Conservation (phyloP, 2,797 vertebrate species). For the Chaenodraco wilsoni region DNA sequence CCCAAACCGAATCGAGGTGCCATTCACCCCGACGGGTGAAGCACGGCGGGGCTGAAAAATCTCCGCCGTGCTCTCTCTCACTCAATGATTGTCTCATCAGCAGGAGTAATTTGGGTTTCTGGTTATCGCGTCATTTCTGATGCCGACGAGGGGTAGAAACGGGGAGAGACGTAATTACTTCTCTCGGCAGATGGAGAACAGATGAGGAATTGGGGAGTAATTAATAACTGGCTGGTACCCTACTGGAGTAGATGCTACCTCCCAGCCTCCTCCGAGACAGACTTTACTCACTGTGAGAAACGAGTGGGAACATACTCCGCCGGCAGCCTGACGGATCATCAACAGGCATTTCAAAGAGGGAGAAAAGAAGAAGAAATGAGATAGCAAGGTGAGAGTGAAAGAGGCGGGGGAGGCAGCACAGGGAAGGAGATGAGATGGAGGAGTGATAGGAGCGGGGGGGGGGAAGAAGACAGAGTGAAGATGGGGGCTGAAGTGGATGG, state of each 20-base stretch:
- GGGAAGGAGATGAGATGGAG: conserved; percentile 56
- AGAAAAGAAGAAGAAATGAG: conserved; percentile 62
- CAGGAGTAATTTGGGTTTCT: conserved; percentile 78
- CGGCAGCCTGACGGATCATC: conserved; percentile 70
- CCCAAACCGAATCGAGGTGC: conserved; percentile 61
- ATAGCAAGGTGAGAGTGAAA: conserved; percentile 54
- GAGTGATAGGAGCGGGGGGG: conserved; percentile 39
- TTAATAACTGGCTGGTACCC: conserved; percentile 79
- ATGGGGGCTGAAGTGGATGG: conserved; percentile 70
- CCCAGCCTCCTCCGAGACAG: conserved; percentile 56
- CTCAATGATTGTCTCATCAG: conserved; percentile 83
- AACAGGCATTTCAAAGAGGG: conserved; percentile 69
- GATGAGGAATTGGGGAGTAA: conserved; percentile 79
- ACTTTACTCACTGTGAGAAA: conserved; percentile 73
- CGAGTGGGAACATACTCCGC: conserved; percentile 58
- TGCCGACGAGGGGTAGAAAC: conserved; percentile 62
- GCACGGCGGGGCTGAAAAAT: conserved; percentile 69
- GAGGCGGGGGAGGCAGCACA: conserved; percentile 34
- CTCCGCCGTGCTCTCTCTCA: conserved; percentile 56
- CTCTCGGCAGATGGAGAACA: conserved; percentile 70
- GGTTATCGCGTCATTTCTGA: conserved; percentile 82
- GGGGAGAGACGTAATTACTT: conserved; percentile 80
- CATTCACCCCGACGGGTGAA: conserved; percentile 62
- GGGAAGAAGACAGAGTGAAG: conserved; percentile 26
- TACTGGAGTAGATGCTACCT: conserved; percentile 60